Percentiles rank a stretch among this genome's conserved stretches.
Conservation (phyloP, 1,140 invertebrate species). For the Helicoverpa zea region DNA sequence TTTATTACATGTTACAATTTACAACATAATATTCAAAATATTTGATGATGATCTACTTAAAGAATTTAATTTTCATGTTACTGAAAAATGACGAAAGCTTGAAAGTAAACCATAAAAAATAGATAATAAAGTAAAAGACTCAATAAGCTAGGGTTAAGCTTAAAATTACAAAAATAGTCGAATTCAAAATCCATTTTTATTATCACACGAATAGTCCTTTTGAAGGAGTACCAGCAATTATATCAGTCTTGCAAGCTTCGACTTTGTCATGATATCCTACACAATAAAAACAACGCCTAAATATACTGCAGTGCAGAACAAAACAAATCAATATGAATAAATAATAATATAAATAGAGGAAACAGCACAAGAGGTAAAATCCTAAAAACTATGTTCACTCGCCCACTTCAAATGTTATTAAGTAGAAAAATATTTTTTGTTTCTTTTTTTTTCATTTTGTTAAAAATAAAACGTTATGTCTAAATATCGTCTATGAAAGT, state of each 20-base stretch:
- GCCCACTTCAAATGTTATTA: constrained; percentile 2
- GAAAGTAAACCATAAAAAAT: neutral
- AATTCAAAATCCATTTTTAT: constrained; percentile 66
- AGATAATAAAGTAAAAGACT: constrained; percentile 19
- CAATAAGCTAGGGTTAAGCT: constrained; percentile 59
- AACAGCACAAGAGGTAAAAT: constrained; percentile 33
- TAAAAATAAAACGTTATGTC: constrained; percentile 46
- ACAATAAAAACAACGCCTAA: constrained; percentile 22
- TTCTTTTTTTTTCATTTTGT: constrained; percentile 57
- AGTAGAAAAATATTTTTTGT: constrained; percentile 62
- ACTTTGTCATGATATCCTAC: constrained; percentile 59
- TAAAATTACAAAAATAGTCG: constrained; percentile 76
- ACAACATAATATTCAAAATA: constrained; percentile 21
- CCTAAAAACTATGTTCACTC: neutral
- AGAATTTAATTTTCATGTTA: neutral
- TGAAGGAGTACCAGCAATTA: constrained; percentile 69
- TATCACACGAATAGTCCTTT: constrained; percentile 78
- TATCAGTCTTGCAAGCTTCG: constrained; percentile 82
- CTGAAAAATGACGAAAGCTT: constrained; percentile 3
- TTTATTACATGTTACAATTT: neutral
- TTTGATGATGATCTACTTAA: neutral
- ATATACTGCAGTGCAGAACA: constrained; percentile 29
- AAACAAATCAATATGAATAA: constrained; percentile 6
- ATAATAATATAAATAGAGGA: neutral
- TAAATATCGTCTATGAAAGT: constrained; percentile 39